Evolutionary conservation across 1,140 invertebrate genomes (phyloP), one percentile per base, ranked within the genome.

Genomic region (Drosophila takahashii): DNA sequence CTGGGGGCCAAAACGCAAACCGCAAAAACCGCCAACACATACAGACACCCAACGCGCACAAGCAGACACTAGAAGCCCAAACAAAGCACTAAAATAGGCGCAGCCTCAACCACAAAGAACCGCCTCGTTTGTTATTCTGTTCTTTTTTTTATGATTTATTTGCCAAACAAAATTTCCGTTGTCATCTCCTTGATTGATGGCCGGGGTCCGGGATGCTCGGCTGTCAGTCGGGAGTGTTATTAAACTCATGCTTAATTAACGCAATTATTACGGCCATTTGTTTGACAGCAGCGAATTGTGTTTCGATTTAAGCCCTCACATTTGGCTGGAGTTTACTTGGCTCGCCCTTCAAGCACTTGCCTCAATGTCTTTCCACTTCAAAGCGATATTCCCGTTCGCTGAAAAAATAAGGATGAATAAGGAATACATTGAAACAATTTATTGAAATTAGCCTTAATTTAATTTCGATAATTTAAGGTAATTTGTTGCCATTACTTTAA

Each of bases 71-170:
- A n/a, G 57, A 64, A 16, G 50, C 15, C 39, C 18, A 39, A 16
- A 65, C 59, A 71, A 29, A 37, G 60, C 58, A 41, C 45, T 44
- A 48, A 76, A 76, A 53, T 77, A 67, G 73, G 72, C 72, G 48
- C 59, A 58, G 72, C 39, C 52, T 75, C 51, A 50, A 74, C 71
- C 71, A 50, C 71, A 74, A 71, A 65, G 59, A 60, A 29, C 51
- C 34, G 44, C 34, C 66, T 74, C 54, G 42, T 57, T 72, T 71
- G 42, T 53, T 81, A 62, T 76, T 66, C 45, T 81, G 58, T 72
- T 59, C 41, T 22, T 26, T 72, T 87, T 85, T 80, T 76, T 79
- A 83, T 87, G 84, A 79, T 87, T 87, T 83, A 89, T 89, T 89
- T 79, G 77, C 47, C 64, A 65, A 66, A 50, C 60, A 50, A 59